Conservation (phyloP, 2,113 vertebrate genomes). For the Pyxicephalus adspersus region DNA sequence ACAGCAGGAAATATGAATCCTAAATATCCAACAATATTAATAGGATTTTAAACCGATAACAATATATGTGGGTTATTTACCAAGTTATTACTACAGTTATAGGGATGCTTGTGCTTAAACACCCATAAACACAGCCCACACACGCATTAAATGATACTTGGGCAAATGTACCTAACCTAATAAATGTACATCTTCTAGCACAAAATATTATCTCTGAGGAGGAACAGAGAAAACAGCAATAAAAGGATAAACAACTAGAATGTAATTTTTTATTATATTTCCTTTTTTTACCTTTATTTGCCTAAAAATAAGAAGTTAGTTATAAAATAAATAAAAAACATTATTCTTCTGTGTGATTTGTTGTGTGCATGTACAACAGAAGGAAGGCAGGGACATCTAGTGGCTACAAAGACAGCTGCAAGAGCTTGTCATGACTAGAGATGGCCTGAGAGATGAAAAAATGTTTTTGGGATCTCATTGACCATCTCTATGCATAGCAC, state of each 20-base stretch:
- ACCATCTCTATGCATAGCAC: too few species aligned
- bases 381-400: neutral
- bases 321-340: neutral
- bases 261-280: slow-evolving; percentile 12
- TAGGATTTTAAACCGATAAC: too few species aligned
- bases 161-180: neutral
- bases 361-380: neutral
- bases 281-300: slow-evolving; percentile 12
- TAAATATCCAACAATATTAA: too few species aligned
- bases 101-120: neutral
- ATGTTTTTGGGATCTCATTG: too few species aligned
- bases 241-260: slow-evolving; percentile 5
- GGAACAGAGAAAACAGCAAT: neutral
- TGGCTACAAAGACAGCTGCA: neutral
- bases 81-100: neutral
- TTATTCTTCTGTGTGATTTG: neutral
- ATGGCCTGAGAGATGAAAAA: too few species aligned
- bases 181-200: slow-evolving; percentile 1
- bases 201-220: neutral
- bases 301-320: neutral
- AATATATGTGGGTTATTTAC: too few species aligned
- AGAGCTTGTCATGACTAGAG: neutral
- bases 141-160: neutral
- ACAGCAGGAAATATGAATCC: too few species aligned
- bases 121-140: neutral